A percentile compares a stretch with the other conserved stretches of the same genome.
Evolutionary conservation across 1,140 invertebrate species (phyloP).

Genomic region (Neodiprion pinetum): DNA sequence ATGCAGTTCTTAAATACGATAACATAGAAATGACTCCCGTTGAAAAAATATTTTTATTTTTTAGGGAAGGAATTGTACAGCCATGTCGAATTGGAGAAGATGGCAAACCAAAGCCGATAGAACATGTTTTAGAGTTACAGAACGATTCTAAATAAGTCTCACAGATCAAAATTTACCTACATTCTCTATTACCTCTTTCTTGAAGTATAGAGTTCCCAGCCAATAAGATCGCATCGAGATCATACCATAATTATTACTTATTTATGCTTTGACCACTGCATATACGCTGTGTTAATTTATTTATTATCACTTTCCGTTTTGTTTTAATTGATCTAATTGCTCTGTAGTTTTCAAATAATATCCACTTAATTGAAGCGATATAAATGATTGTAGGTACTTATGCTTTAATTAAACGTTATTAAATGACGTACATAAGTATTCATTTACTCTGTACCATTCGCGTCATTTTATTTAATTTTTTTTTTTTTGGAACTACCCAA

Average conservation of each 20-base stretch:
- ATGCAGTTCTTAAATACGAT: too few species aligned
- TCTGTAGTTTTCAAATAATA: neutral
- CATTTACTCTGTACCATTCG: too few species aligned
- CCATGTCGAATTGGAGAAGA: conserved; percentile 90
- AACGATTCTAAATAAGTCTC: neutral
- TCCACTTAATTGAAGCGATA: too few species aligned
- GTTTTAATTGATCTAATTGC: neutral
- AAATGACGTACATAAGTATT: too few species aligned
- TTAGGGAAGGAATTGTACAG: conserved; percentile 80
- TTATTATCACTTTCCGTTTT: neutral
- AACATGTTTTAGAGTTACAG: conserved; percentile 88
- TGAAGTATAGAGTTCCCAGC: neutral
- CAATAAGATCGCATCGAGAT: neutral
- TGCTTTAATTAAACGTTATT: too few species aligned
- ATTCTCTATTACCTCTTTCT: too few species aligned
- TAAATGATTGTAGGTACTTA: too few species aligned
- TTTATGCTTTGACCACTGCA: neutral
- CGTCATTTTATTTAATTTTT: too few species aligned
- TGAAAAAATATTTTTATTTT: conserved; percentile 31
- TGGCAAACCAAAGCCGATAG: conserved; percentile 87
- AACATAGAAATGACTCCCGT: too few species aligned
- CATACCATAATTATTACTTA: conserved; percentile 1
- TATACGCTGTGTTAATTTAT: neutral
- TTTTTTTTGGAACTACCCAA: too few species aligned
- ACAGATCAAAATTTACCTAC: conserved; percentile 40